These are phyloP conservation scores for Heteractis magnifica DNA, from an alignment of 92 coral and sea anemone species.

Conservation along the genomic window DNA sequence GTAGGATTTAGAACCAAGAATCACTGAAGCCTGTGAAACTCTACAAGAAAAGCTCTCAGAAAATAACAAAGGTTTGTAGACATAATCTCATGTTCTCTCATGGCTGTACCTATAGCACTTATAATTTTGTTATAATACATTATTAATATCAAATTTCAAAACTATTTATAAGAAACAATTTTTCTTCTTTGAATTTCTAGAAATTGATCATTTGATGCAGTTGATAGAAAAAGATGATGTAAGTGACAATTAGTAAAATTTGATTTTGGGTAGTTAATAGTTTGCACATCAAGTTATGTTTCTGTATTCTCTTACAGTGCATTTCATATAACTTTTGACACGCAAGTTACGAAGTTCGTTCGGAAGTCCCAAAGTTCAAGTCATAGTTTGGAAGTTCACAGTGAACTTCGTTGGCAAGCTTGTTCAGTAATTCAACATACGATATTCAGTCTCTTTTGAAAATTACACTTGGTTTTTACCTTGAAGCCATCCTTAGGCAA, in stretches of 20 bases:
- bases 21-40: slow-evolving; percentile 82
- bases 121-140: not conserved
- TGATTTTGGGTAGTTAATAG: not conserved
- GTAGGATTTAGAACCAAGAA: slow-evolving; percentile 94
- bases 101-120: too few relatives aligned
- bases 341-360: too few relatives aligned
- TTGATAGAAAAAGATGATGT: slow-evolving; percentile 75
- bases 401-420: too few relatives aligned
- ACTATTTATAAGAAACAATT: not conserved
- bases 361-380: too few relatives aligned
- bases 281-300: too few relatives aligned
- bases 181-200: slow-evolving; percentile 36
- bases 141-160: not conserved
- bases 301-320: not conserved
- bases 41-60: slow-evolving; percentile 75
- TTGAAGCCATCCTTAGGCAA: too few relatives aligned
- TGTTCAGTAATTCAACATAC: too few relatives aligned
- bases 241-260: slow-evolving; percentile 24
- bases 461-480: too few relatives aligned
- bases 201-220: slow-evolving; percentile 66
- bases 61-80: slow-evolving; percentile 74
- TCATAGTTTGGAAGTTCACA: too few relatives aligned
- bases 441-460: too few relatives aligned
- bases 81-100: not conserved
- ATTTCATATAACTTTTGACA: too few relatives aligned